Base-by-base conservation (phyloP, 2,888 invertebrate species). In the Diarsia brunnea region DNA sequence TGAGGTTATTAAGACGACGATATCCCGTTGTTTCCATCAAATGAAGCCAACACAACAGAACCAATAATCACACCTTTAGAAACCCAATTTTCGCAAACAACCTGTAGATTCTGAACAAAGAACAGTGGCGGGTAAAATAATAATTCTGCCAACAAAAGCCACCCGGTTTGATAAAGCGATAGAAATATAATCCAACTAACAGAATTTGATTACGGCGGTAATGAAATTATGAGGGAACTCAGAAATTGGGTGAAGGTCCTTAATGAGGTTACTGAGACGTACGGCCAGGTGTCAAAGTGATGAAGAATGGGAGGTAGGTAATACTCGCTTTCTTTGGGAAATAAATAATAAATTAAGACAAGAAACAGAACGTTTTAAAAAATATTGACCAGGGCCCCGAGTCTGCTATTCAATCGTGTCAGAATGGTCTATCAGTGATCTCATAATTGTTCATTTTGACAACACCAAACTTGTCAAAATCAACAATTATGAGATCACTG, bases 181-280 rank as follows among this genome's bases (percentile, higher is more conserved):
- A 82, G 82, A 82, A 84, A 84, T 82, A 82, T 85, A 79, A 85
- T 85, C 75, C 73, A 77, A 79, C 79, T 84, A 84, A 79, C 77
- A 47, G 64, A 84, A 82, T 85, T 84, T 75, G 85, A 84, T 84
- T 79, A 84, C 67, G 43, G 58, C 64, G 66, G 61, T 78, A 82
- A 84, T 84, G 14, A 75, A 79, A 79, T 84, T 85, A 79, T 73
- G 73, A 74, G 60, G 75, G 65, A 65, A 71, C 73, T 65, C 74
- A n/a, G 75, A 69, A 78, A 82, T 74, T 82, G 85, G 82, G 77
- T 74, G 82, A 82, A 85, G 73, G 79, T 19, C 58, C 19, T n/a
- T 84, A 79, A 79, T 79, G 75, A 84, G 51, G 76, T 82, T 84
- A 84, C 38, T 8, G 27, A 66, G 67, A 75, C 38, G 61, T 55